Conservation (phyloP, 35 echinoderm and acorn worm species). For the Holothuria glaberrima region DNA sequence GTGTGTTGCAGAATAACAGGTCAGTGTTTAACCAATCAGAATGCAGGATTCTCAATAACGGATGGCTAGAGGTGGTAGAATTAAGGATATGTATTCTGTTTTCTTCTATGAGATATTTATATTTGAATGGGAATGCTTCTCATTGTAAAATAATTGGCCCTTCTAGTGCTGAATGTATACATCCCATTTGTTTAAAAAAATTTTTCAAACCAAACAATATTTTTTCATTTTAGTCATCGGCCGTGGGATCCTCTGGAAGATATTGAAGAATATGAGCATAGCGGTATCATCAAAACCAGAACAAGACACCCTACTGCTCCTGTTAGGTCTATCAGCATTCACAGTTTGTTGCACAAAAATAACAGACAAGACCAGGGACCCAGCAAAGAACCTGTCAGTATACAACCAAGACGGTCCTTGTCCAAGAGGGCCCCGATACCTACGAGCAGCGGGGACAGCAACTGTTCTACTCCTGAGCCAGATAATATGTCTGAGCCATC, state of each 20-base stretch:
- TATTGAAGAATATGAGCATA: slow-evolving; percentile 89
- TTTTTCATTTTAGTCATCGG: slow-evolving; percentile 61
- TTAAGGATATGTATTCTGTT: no score
- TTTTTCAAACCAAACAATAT: neutral
- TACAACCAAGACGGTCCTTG: slow-evolving; percentile 16
- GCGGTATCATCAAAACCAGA: slow-evolving; percentile 88
- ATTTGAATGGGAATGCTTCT: no score
- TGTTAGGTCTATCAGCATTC: slow-evolving; percentile 86
- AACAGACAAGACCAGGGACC: slow-evolving; percentile 40
- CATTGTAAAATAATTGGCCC: no score
- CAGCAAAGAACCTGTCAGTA: slow-evolving; percentile 53
- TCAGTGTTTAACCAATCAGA: no score
- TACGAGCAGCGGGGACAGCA: slow-evolving; percentile 86
- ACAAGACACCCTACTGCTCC: slow-evolving; percentile 87
- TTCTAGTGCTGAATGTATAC: no score
- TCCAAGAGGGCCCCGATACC: slow-evolving; percentile 12
- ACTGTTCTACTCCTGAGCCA: slow-evolving; percentile 76
- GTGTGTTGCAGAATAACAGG: no score
- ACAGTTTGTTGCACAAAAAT: slow-evolving; percentile 81
- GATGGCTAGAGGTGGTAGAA: no score
- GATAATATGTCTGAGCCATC: slow-evolving; percentile 68
- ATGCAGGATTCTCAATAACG: no score
- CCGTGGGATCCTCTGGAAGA: slow-evolving; percentile 95
- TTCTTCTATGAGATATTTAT: no score
- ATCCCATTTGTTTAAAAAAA: no score